Percentiles rank a stretch among this genome's conserved stretches.
Conservation (phyloP, 2,113 vertebrate genomes). For the Eidolon helvum region DNA sequence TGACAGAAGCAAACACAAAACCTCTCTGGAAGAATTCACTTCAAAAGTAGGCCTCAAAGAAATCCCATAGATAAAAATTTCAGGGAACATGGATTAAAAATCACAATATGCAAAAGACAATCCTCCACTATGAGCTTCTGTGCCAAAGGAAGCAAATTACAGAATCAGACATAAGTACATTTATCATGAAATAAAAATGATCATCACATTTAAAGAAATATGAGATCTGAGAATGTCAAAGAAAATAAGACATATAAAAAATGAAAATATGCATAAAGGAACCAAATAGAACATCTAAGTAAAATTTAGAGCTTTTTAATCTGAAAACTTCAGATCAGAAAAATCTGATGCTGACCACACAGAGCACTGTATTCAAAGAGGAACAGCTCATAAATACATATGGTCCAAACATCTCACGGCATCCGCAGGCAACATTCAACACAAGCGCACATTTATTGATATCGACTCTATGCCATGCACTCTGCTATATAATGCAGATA, state of each 20-base stretch:
- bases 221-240: not conserved
- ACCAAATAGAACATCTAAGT: not conserved
- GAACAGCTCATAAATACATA: not conserved
- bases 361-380: not conserved
- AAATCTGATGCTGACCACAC: not conserved
- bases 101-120: not conserved
- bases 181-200: not conserved
- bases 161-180: not conserved
- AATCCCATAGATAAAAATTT: not conserved
- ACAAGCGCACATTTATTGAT: not conserved
- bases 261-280: not conserved
- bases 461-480: not conserved
- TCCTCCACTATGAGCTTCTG: not conserved
- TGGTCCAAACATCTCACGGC: not conserved
- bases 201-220: not conserved
- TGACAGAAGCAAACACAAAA: not conserved
- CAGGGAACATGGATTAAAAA: not conserved
- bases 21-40: not conserved
- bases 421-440: not conserved
- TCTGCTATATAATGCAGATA: not conserved
- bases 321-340: not conserved
- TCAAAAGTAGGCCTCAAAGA: not conserved
- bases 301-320: not conserved
- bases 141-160: not conserved
- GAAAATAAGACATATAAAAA: not conserved